A percentile compares a stretch with the other conserved stretches of the same genome.
phyloP scores from a whole-genome alignment of 2,888 invertebrate genomes.

The Galerucella calmariensis region DNA sequence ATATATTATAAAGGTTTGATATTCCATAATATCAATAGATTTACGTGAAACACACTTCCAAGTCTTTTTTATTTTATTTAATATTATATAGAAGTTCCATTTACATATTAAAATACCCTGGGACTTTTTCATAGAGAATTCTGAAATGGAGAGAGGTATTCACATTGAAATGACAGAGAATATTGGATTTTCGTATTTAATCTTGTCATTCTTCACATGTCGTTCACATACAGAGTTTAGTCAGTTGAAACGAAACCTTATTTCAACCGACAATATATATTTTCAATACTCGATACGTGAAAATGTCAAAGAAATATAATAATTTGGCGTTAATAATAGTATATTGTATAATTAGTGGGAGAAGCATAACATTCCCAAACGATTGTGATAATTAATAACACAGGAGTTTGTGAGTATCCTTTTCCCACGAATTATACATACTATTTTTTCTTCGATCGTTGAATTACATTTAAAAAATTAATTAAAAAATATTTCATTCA shows the following conservation, averaged over 20 bases:
- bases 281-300: background rate
- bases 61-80: background rate
- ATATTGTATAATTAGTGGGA: no score
- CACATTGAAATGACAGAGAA: constrained; percentile 16
- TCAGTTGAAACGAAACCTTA: background rate
- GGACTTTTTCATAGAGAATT: background rate
- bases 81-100: background rate
- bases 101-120: background rate
- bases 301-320: no score
- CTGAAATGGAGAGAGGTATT: constrained; percentile 6
- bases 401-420: no score
- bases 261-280: background rate
- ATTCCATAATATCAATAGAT: no score
- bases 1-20: no score
- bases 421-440: no score
- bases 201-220: constrained; percentile 18
- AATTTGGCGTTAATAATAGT: no score
- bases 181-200: constrained; percentile 22
- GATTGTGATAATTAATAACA: no score
- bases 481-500: no score
- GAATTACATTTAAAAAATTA: no score
- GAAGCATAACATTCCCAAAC: no score
- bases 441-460: no score
- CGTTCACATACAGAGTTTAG: constrained; percentile 7
- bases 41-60: background rate